phyloP scores from a whole-genome alignment of 2,888 invertebrate species.

The Apoda limacodes region DNA sequence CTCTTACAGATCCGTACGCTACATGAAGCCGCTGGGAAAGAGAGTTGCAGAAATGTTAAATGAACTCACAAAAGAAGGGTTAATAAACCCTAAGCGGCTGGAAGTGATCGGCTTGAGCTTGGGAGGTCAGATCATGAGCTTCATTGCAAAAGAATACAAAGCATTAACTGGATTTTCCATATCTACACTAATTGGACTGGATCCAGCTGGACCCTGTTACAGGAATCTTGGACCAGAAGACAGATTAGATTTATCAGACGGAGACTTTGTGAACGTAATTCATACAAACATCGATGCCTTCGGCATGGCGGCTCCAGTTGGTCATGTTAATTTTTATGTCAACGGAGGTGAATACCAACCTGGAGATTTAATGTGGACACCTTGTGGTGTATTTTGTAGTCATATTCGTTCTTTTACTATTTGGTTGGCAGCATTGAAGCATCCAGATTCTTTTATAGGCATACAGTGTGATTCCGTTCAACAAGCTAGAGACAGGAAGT shows the following conservation, averaged over 20 bases:
- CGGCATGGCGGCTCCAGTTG: conserved; percentile 20
- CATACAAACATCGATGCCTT: conserved; percentile 20
- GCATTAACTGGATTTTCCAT: conserved; percentile 19
- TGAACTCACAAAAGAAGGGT: conserved; percentile 14
- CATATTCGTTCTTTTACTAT: conserved; percentile 29
- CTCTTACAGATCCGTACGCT: conserved; percentile 18
- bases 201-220: conserved; percentile 23
- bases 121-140: conserved; percentile 23
- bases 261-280: conserved; percentile 18
- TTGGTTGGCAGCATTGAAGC: conserved; percentile 31
- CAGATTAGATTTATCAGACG: conserved; percentile 20
- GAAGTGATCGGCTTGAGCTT: conserved; percentile 20
- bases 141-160: conserved; percentile 21
- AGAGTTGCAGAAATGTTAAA: conserved; percentile 19
- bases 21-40: conserved; percentile 14
- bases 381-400: conserved; percentile 32
- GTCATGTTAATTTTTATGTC: conserved; percentile 23
- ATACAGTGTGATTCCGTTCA: conserved; percentile 35
- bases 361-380: conserved; percentile 27
- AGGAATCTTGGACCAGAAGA: conserved; percentile 15
- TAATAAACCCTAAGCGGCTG: conserved; percentile 16
- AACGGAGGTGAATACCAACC: conserved; percentile 31
- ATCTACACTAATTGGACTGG: conserved; percentile 17
- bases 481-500: conserved; percentile 28
- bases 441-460: conserved; percentile 32